Base-by-base conservation (phyloP, 2,113 vertebrate genomes). In the Eretmochelys imbricata region DNA sequence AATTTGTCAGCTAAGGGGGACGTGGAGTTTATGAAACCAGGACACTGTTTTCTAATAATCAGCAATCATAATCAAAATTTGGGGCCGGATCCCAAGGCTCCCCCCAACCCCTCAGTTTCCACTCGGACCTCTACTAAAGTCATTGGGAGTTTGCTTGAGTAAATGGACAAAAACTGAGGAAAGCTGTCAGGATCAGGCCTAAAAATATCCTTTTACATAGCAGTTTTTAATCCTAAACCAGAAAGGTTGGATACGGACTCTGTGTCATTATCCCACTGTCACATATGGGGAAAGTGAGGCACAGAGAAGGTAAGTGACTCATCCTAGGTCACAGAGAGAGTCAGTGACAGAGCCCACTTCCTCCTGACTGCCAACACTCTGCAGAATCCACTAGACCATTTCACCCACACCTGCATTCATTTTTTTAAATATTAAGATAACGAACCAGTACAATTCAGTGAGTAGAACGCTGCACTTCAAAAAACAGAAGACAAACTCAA, bases 1-100 rank as follows among this genome's bases (percentile, higher is more conserved):
- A 82, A 79, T 80, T 86, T 69, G 42, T 94, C 83, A 89, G 55
- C 78, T 80, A 82, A 35, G 55, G 82, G 11, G 85, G 38, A 90
- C 81, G 90, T 84, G 80, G 80, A 29, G 95, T 91, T 90, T 50
- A 95, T 85, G 92, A 87, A 81, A 87, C 79, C 38, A 55, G 82
- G 88, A 85, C 80, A 85, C 84, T 82, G 69, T 51, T 88, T 83
- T 49, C 95, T 92, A 80, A 29, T 25, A 46, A 57, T 48, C 16
- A 20, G 65, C 17, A 42, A 82, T 82, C 46, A 57, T 10, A 16
- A 42, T 19, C 13, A 17, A 83, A 20, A 83, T 83, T 19, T 29
- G 25, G 54, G 38, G 25, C 54, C 27, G 10, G 24, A 59, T 83
- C 54, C 27, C 54, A 59, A 29, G 54, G 38, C 38, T 19, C 27